A percentile compares a stretch with the other conserved stretches of the same genome.
Conservation (phyloP, 23 tunicate genomes). For the Trididemnum miniatum region DNA sequence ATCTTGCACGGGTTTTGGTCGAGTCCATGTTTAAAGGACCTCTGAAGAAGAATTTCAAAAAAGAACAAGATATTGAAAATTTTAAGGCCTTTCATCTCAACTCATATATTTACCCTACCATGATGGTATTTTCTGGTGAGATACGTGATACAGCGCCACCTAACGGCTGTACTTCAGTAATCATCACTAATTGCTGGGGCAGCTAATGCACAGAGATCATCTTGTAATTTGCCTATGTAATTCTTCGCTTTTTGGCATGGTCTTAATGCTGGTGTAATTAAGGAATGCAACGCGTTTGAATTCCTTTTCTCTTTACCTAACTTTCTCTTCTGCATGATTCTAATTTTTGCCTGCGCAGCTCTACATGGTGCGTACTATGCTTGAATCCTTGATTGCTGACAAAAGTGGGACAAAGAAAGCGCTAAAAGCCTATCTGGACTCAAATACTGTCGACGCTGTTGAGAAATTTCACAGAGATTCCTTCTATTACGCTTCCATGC, state of each 20-base stretch:
- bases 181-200: no score
- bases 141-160: not conserved
- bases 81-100: conserved; percentile 55
- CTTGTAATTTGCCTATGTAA: no score
- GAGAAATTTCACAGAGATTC: conserved; percentile 94
- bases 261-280: no score
- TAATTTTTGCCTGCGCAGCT: conserved; percentile 30
- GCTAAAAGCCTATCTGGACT: conserved; percentile 58
- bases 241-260: no score
- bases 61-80: conserved; percentile 59
- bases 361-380: conserved; percentile 97
- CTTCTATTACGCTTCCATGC: conserved; percentile 81
- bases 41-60: conserved; percentile 48
- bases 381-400: conserved; percentile 92
- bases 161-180: no score
- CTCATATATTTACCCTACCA: conserved; percentile 51
- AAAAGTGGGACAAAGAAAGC: conserved; percentile 91
- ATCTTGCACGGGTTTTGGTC: conserved; percentile 65
- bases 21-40: conserved; percentile 74
- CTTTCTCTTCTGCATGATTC: not conserved
- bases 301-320: no score
- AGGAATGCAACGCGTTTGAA: no score
- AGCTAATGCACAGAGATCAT: no score
- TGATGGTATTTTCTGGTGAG: conserved; percentile 65
- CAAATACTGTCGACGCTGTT: conserved; percentile 78